Conservation (phyloP, 1,140 invertebrate genomes). For the Dendroctonus ponderosae region DNA sequence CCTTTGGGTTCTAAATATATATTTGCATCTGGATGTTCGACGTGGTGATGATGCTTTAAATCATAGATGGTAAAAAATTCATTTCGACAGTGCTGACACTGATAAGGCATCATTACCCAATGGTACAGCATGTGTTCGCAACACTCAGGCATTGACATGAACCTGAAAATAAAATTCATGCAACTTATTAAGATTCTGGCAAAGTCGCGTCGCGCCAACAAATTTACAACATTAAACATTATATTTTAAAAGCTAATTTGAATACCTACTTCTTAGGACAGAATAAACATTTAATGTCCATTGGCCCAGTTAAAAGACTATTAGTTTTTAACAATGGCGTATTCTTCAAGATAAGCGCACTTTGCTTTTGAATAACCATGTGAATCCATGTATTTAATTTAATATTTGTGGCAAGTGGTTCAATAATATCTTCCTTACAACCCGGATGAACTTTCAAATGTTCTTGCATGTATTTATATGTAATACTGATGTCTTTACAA, state of each 20-base stretch:
- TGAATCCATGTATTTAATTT: constrained; percentile 39
- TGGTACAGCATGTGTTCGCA: constrained; percentile 32
- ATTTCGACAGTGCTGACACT: constrained; percentile 15
- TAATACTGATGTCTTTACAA: constrained; percentile 29
- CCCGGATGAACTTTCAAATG: constrained; percentile 29
- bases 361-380: constrained; percentile 36
- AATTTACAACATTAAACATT: neutral
- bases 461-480: constrained; percentile 36
- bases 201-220: neutral
- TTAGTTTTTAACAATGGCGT: constrained; percentile 2
- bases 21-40: constrained; percentile 15
- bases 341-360: constrained; percentile 17
- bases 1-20: constrained; percentile 18
- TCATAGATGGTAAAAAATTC: constrained; percentile 24
- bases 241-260: neutral
- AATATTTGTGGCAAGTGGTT: constrained; percentile 20
- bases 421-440: constrained; percentile 27
- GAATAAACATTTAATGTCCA: constrained; percentile 15
- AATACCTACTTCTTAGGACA: constrained; percentile 24
- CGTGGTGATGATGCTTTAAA: constrained; percentile 15
- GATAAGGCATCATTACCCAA: constrained; percentile 28
- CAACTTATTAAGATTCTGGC: neutral
- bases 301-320: neutral
- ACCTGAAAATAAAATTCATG: constrained; percentile 25
- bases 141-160: constrained; percentile 12